phyloP scores from a whole-genome alignment of 2,888 invertebrate genomes.

The Mythimna pallens region DNA sequence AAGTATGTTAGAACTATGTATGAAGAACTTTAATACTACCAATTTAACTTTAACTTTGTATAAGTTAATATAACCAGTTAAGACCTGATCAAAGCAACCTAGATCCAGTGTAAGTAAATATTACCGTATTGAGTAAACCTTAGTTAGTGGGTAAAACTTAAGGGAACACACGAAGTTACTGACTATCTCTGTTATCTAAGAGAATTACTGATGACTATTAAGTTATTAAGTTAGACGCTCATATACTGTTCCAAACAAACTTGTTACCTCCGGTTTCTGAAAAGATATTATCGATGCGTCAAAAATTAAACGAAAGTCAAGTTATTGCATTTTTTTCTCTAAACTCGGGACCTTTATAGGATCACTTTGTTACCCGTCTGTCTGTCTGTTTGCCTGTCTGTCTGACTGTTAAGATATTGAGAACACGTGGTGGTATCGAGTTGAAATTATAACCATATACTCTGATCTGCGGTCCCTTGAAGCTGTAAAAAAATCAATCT shows the following conservation, averaged over 20 bases:
- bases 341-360: no score
- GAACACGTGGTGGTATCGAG: no score
- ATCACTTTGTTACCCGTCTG: no score
- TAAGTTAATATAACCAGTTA: constrained; percentile 23
- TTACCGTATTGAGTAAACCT: not conserved
- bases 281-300: not conserved
- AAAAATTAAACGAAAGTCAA: not conserved
- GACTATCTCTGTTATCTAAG: not conserved
- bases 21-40: constrained; percentile 28
- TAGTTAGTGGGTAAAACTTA: not conserved
- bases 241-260: not conserved
- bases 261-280: not conserved
- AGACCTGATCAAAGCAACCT: constrained; percentile 20
- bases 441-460: no score
- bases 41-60: constrained; percentile 49
- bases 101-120: constrained; percentile 2
- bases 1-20: constrained; percentile 17
- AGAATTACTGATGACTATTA: constrained; percentile 13
- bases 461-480: no score
- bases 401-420: no score
- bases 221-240: not conserved
- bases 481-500: no score
- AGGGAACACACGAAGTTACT: not conserved
- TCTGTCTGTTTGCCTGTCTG: no score
- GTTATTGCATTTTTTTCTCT: not conserved